phyloP scores from a whole-genome alignment of 2,888 invertebrate genomes.

The Strigamia crassipes region DNA sequence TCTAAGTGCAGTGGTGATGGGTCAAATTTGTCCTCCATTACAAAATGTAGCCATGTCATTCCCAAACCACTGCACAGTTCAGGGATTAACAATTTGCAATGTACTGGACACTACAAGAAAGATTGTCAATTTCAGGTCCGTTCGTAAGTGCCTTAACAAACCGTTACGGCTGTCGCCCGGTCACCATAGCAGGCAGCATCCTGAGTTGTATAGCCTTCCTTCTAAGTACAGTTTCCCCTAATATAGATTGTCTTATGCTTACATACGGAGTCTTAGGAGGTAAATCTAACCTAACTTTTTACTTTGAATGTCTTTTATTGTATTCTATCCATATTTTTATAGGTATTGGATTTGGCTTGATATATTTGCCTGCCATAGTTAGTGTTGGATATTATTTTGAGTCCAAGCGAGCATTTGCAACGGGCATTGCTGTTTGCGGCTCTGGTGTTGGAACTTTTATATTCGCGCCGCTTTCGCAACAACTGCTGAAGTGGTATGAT shows the following conservation, averaged over 20 bases:
- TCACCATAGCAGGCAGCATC: slow-evolving; percentile 89
- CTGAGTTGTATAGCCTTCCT: slow-evolving; percentile 82
- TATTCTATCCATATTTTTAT: slow-evolving; percentile 52
- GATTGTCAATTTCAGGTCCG: slow-evolving; percentile 81
- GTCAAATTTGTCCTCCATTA: no score
- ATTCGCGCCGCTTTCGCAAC: slow-evolving; percentile 87
- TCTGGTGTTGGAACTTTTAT: slow-evolving; percentile 94
- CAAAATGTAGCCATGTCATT: no score
- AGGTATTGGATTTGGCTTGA: slow-evolving; percentile 91
- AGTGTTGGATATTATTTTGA: slow-evolving; percentile 98
- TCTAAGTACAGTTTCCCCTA: slow-evolving; percentile 59
- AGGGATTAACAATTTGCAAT: no score
- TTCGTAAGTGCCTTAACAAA: slow-evolving; percentile 94
- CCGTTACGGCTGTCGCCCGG: slow-evolving; percentile 91
- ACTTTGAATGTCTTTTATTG: no score
- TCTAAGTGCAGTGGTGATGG: no score
- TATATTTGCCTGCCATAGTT: slow-evolving; percentile 94
- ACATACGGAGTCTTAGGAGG: slow-evolving; percentile 63
- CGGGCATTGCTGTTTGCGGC: slow-evolving; percentile 79
- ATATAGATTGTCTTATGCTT: slow-evolving; percentile 61
- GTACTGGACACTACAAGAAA: no score
- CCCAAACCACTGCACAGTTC: no score
- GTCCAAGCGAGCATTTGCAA: slow-evolving; percentile 89
- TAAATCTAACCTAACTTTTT: slow-evolving; percentile 51
- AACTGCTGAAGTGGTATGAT: slow-evolving; percentile 75